phyloP scores from a whole-genome alignment of 2,888 invertebrate species.

The Pegoplata infirma region DNA sequence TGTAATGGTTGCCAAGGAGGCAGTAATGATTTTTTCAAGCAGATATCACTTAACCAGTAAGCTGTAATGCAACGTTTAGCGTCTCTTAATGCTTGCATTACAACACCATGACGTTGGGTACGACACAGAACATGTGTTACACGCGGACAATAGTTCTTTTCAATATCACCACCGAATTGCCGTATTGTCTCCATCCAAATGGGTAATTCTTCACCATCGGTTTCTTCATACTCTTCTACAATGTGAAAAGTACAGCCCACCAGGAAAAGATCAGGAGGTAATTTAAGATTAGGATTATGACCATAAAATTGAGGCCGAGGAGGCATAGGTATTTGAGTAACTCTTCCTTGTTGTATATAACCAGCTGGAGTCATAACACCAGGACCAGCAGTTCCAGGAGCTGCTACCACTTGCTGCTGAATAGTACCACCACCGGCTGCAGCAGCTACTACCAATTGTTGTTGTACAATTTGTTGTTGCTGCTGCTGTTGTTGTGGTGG shows the following conservation, averaged over 20 bases:
- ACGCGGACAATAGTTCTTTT: constrained; percentile 88
- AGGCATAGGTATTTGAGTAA: constrained; percentile 77
- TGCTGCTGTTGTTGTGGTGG: constrained; percentile 62
- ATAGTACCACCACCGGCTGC: constrained; percentile 61
- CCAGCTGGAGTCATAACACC: constrained; percentile 70
- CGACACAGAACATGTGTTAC: constrained; percentile 96
- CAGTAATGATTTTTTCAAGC: constrained; percentile 89
- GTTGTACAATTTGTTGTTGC: constrained; percentile 58
- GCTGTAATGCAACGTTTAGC: constrained; percentile 88
- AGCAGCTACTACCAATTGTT: constrained; percentile 64
- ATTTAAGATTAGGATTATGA: constrained; percentile 93
- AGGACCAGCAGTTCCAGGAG: constrained; percentile 68
- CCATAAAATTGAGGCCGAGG: constrained; percentile 91
- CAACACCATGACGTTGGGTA: constrained; percentile 93
- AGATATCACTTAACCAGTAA: constrained; percentile 94
- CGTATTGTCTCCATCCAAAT: constrained; percentile 86
- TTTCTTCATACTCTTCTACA: constrained; percentile 89
- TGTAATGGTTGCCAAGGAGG: constrained; percentile 97
- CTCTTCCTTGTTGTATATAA: constrained; percentile 79
- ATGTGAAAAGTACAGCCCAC: constrained; percentile 96
- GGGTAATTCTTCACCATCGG: constrained; percentile 81
- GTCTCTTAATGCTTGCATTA: constrained; percentile 87
- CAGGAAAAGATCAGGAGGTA: constrained; percentile 92
- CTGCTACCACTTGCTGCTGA: constrained; percentile 63
- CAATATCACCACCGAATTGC: constrained; percentile 92